Conservation (phyloP, 2,888 invertebrate genomes). For the Pristionchus fissidentatus region DNA sequence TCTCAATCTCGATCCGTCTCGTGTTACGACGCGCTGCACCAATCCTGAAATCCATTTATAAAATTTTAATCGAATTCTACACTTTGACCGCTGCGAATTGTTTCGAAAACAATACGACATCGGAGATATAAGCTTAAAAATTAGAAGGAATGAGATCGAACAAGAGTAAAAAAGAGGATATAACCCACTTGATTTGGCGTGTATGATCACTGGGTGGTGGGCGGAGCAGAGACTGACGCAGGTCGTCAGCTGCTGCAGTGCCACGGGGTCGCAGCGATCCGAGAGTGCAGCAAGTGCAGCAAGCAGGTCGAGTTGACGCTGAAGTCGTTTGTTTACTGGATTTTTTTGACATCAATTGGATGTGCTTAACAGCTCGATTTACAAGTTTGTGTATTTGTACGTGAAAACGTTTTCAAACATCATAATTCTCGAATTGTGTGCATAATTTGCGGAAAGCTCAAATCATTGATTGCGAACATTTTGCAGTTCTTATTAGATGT, state of each 20-base stretch:
- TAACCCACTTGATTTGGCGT: conserved; percentile 67
- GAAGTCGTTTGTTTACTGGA: too few relatives aligned
- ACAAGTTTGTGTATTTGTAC: too few relatives aligned
- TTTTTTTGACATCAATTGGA: neutral
- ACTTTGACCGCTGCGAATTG: neutral
- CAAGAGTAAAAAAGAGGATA: neutral
- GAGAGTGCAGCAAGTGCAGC: conserved; percentile 67
- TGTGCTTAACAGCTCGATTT: too few relatives aligned
- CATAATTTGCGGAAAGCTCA: too few relatives aligned
- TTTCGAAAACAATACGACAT: neutral
- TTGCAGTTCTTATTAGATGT: too few relatives aligned
- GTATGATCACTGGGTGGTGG: conserved; percentile 73
- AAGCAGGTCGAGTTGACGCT: conserved; percentile 72
- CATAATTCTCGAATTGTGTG: too few relatives aligned
- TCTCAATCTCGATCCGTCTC: conserved; percentile 68
- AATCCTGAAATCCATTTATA: conserved; percentile 56
- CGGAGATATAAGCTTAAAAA: neutral
- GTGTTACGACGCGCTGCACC: conserved; percentile 72
- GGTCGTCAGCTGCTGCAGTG: conserved; percentile 63
- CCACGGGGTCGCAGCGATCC: conserved; percentile 69
- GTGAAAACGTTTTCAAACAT: too few relatives aligned
- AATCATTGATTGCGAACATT: too few relatives aligned
- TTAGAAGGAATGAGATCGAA: neutral
- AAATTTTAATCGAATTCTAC: neutral
- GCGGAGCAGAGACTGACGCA: conserved; percentile 66